Base-by-base conservation (phyloP, 2,113 vertebrate species). In the Eleginops maclovinus region DNA sequence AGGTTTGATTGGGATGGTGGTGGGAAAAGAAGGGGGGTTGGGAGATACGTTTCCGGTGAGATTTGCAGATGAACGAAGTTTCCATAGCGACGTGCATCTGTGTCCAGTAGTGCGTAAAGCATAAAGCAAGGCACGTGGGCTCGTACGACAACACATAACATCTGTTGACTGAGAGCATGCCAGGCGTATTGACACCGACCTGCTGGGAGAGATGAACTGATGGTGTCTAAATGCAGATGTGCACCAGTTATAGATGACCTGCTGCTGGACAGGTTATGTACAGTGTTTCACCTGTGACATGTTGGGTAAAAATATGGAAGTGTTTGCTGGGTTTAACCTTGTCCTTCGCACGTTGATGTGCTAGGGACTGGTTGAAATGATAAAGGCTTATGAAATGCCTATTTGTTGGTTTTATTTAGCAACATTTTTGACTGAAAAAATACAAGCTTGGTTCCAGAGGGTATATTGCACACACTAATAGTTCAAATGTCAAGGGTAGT, bases 1-100 rank as follows among this genome's bases (percentile, higher is more conserved):
- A 97, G 96, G 95, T 96, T 96, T 97, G 96, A 98, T 97, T 96
- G 95, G 96, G 95, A 95, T 94, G 94, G 94, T 62, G 68, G 65
- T 31, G 51, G 67, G 53, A 64, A 59, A 51, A 17, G 53, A 17
- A 12, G 94, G 95, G 93, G 93, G 93, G 89, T 92, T 36, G 31
- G 31, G 59, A 71, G 81, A 83, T 93, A 65, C 66, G 87, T 96
- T 97, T 97, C 96, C 94, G 93, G 95, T 96, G 95, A 96, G 95
- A 96, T 96, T 96, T 93, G 94, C 87, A 96, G 96, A 96, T 97
- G 95, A 97, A 95, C 93, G 94, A 96, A 94, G 97, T 99, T 97
- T 93, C 97, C 95, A 96, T 98, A 95, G 97, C 91, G 95, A 98
- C 95, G 88, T 90, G 95, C 94, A 95, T 97, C 96, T 95, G 96